Base-by-base conservation (phyloP, 1,140 invertebrate species). In the Oncopodura yosiiana region DNA sequence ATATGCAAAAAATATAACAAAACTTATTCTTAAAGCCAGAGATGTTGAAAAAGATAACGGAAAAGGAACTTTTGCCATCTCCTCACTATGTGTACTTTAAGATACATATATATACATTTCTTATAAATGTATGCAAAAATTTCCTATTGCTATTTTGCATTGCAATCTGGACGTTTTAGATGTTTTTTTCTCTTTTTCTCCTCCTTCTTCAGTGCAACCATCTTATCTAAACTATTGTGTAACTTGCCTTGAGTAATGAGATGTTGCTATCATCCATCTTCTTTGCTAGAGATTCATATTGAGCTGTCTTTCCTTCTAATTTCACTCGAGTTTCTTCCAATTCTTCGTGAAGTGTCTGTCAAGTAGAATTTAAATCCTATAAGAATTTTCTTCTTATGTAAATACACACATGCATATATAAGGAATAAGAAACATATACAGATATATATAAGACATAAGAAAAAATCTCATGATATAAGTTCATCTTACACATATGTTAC, bases 261-360 rank as follows among this genome's bases (percentile, higher is more conserved):
- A 30, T 21, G 16, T 30, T 21, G 6, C 37, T 9, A 30, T 49
- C 46, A 43, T 49, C 53, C 21, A 55, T 41, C 38, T 42, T 19
- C 36, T 26, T 19, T 29, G 19, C 11, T 4, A 55, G 38, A 41
- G 27, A 1, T 23, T 39, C 53, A 39, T 32, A 39, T 38, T 26
- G 26, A 36, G 26, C 3, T 8, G 36, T 49, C 37, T 49, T 49
- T 12, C 49, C 45, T 9, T 29, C 14, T 19, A 55, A 24, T 18
- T 48, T 55, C 12, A 6, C 4, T 3, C 26, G 23, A 27, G 45
- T 34, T 12, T 55, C 45, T 2, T 26, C 38, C 53, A 55, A 42
- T 36, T 55, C 27, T 16, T 55, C 45, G 4, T 38, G 45, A 41
- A 55, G n/a, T 2, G 53, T 36, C 53, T 55, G 53, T 37, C 51